Percentiles rank a stretch among this genome's conserved stretches.
These are phyloP conservation scores for Acridotheres tristis DNA, from an alignment of 2,797 vertebrate species.

Conservation along the genomic window DNA sequence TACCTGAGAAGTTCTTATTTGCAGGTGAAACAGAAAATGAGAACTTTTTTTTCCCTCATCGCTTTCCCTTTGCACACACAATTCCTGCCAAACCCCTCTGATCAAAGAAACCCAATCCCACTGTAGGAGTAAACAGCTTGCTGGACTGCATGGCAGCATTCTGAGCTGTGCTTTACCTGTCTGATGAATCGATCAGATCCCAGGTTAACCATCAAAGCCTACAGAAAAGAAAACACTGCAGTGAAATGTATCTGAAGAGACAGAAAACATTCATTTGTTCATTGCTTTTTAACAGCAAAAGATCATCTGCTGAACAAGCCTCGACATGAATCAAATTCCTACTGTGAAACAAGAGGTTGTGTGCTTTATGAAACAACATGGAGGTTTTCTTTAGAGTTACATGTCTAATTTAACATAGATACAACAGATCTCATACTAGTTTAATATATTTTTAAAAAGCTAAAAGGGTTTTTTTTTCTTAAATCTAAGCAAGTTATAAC, in stretches of 20 bases:
- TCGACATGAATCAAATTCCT: not conserved
- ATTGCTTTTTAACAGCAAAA: not conserved
- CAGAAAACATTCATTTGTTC: not conserved
- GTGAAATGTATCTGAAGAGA: slow-evolving; percentile 7
- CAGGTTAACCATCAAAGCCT: slow-evolving; percentile 98
- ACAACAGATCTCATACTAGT: not conserved
- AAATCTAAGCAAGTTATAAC: not conserved
- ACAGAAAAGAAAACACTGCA: slow-evolving; percentile 31
- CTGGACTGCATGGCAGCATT: not conserved
- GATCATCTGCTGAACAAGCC: not conserved
- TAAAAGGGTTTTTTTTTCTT: not conserved
- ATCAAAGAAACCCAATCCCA: not conserved
- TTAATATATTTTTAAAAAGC: not conserved
- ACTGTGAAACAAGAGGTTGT: not conserved
- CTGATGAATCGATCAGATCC: slow-evolving; percentile 96
- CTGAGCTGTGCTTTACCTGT: slow-evolving; percentile 81
- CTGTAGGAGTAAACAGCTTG: not conserved
- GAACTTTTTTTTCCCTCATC: not conserved
- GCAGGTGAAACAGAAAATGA: not conserved
- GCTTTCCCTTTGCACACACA: not conserved
- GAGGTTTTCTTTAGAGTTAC: not conserved
- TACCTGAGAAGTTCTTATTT: not conserved
- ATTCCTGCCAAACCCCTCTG: not conserved
- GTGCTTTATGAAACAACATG: not conserved
- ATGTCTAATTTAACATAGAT: not conserved